These are phyloP conservation scores for Vultur gryphus DNA, from an alignment of 2,797 vertebrate species.

Conservation along the genomic window DNA sequence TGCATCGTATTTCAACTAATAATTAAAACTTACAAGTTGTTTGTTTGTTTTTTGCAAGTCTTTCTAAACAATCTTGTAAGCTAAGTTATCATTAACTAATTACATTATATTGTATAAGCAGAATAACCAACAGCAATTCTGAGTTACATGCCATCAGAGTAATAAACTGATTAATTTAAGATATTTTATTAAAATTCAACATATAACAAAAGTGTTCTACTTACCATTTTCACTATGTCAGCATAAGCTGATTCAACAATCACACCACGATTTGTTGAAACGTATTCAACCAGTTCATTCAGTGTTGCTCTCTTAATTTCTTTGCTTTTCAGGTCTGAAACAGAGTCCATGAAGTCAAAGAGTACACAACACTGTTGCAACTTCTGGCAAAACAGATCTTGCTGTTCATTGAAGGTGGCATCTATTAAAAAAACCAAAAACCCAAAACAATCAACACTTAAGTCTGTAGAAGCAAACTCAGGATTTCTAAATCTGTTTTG, in stretches of 20 bases:
- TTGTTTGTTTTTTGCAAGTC: not conserved
- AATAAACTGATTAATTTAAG: not conserved
- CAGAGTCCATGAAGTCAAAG: conserved; percentile 96
- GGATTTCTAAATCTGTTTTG: not conserved
- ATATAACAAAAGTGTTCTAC: conserved; percentile 49
- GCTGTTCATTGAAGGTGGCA: conserved; percentile 90
- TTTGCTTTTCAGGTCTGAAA: conserved; percentile 95
- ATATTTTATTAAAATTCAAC: conserved; percentile 19
- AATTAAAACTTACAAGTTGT: not conserved
- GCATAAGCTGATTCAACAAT: conserved; percentile 93
- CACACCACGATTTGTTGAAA: conserved; percentile 94
- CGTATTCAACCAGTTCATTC: conserved; percentile 95
- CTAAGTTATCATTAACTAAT: not conserved
- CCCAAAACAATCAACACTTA: too few relatives aligned
- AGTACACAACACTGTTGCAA: conserved; percentile 95
- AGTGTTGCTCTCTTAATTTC: conserved; percentile 97
- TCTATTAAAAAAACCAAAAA: conserved; percentile 73
- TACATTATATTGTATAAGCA: not conserved
- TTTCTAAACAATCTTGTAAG: not conserved
- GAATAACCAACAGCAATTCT: not conserved
- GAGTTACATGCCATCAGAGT: not conserved
- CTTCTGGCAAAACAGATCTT: conserved; percentile 94
- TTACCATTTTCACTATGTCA: conserved; percentile 96
- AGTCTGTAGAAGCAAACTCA: not conserved
- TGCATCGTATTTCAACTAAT: not conserved